Base-by-base conservation (phyloP, 2,888 invertebrate genomes). In the Lithosia quadra region DNA sequence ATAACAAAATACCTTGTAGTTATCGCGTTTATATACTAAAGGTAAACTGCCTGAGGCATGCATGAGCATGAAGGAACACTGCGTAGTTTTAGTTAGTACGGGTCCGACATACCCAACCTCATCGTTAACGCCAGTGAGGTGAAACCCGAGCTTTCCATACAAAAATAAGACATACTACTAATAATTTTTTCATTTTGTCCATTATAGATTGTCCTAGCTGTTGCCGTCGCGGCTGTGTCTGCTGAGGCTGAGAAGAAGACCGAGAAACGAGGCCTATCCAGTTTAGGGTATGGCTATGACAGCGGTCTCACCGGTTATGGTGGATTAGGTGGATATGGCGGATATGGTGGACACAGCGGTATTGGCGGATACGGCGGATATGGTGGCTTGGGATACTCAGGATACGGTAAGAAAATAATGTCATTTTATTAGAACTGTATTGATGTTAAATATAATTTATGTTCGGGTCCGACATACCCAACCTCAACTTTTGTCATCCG, bases 211-310 rank as follows among this genome's bases (percentile, higher is more conserved):
- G 88, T 94, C 72, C 88, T 90, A 68, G 91, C 90, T 62, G 86
- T 94, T 21, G 86, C 90, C 74, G 69, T 92, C 61, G 88, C 89
- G 75, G 94, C 93, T 70, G 91, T 90, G 49, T 88, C 87, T 84
- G 95, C 94, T 64, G 94, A 93, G 65, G 93, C 92, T 55, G 92
- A 88, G 56, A 95, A 95, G 88, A 94, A 94, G 86, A 92, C 93
- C 66, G 94, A 95, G 78, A 95, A 95, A 83, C 91, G 95, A 56
- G 95, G 94, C 77, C 88, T 95, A 63, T 86, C 92, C 68, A 85
- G 90, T 73, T 90, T 95, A 66, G 94, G 95, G 11, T 92, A 93
- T 76, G 93, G 91, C 66, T 83, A 71, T 65, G 65, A 62, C 56
- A 59, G 34, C 9, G 66, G 63, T 34, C 88, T 67, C 92, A 93